Conservation (phyloP, 2,797 vertebrate species). For the Cyprinodon diabolis region DNA sequence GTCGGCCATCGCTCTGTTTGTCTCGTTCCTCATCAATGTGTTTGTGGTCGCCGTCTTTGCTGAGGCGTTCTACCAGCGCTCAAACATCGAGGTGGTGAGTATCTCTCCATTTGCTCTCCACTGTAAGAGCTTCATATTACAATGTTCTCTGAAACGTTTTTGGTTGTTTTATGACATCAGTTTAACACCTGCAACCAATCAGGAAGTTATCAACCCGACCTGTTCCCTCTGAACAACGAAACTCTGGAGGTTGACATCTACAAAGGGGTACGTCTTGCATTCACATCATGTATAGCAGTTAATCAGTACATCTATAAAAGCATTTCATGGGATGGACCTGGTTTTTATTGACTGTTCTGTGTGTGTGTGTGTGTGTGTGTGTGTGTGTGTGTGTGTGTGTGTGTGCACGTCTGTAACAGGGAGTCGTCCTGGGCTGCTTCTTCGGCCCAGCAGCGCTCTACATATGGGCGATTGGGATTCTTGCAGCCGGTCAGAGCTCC, state of each 20-base stretch:
- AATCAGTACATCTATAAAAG: not conserved
- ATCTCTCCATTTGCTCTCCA: too few species aligned
- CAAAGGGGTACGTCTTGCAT: conserved; percentile 86
- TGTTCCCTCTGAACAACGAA: conserved; percentile 85
- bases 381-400: too few species aligned
- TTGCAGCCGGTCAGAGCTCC: conserved; percentile 97
- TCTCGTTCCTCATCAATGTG: conserved; percentile 97
- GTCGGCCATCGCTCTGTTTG: conserved; percentile 89
- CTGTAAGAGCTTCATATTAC: not conserved
- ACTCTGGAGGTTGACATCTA: conserved; percentile 93
- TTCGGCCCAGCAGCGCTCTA: conserved; percentile 93
- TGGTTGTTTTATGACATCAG: not conserved
- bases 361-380: too few species aligned
- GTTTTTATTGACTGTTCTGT: not conserved
- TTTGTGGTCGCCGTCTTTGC: conserved; percentile 96
- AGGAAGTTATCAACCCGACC: conserved; percentile 76
- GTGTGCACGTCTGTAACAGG: conserved; percentile 46
- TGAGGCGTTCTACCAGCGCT: conserved; percentile 88
- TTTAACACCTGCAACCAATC: conserved; percentile 72
- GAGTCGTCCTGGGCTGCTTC: conserved; percentile 88
- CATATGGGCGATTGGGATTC: conserved; percentile 96
- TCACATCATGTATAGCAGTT: not conserved
- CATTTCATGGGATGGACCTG: not conserved
- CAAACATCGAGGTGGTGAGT: conserved; percentile 89
- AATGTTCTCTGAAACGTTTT: not conserved